Evolutionary conservation across 2,113 vertebrate species (phyloP), one percentile per base, ranked within the genome.

Genomic region (Crotalus viridis): DNA sequence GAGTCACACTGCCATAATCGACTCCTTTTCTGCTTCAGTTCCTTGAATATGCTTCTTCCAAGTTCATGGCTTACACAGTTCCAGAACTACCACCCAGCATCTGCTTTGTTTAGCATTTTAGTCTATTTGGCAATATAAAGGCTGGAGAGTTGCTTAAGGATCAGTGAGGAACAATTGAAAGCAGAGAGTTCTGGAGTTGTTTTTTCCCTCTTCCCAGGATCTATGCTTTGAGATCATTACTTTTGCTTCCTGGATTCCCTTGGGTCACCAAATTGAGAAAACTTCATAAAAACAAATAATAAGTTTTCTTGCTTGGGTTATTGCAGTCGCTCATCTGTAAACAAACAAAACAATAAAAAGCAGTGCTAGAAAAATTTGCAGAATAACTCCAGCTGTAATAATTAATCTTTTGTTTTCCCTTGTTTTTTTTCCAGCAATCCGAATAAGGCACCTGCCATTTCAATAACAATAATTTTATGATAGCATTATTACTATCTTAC

Each of bases 151-250:
- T 69, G 7, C 7, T 19, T 52, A 91, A 88, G 48, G 22, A 39
- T 48, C 56, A 17, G 48, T 51, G 24, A 61, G 51, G 22, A 17
- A 57, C 59, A 69, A 9, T 13, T 4, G 33, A 81, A 59, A 54
- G 46, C 0, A 0, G 89, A 85, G 88, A 51, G 55, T 56, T 91
- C 48, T 89, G 55, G 57, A 46, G 54, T 91, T 56, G 2, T 43
- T 26, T 48, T 43, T 1, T 1, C 8, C 9, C 28, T 24, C 21
- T 3, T 57, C 39, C 22, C n/a, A 61, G 24, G 48, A 43, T 28
- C 92, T 64, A 57, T 74, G 85, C 43, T 69, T 90, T 61, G 59
- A 74, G 86, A 87, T 94, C 86, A 91, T 74, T 39, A 93, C 92
- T 90, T 94, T 48, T 90, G 74, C 4, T 91, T 90, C 26, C 87